Evolutionary conservation across 2,797 vertebrate species (phyloP).

Genomic region (Gymnoscopelus braueri): DNA sequence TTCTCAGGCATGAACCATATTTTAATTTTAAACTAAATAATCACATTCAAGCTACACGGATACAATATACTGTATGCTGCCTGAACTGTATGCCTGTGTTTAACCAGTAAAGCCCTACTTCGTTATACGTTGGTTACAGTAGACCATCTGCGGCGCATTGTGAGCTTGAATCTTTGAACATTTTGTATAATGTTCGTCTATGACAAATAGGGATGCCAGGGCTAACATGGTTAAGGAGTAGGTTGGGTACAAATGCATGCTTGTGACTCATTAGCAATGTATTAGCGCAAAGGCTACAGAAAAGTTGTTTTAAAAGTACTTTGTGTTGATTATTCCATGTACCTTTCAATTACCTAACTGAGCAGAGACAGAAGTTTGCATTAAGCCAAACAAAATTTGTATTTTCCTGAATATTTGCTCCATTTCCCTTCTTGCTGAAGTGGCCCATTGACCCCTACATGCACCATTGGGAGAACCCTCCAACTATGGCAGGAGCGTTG

Average conservation of each 20-base stretch:
- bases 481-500: slow-evolving; percentile 10
- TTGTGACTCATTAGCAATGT: not conserved
- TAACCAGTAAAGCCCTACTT: too few species aligned
- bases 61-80: too few species aligned
- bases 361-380: not conserved
- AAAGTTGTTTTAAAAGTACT: not conserved
- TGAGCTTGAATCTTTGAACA: too few species aligned
- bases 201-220: not conserved
- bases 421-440: not conserved
- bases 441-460: slow-evolving; percentile 47
- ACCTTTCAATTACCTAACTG: not conserved
- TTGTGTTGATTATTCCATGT: slow-evolving; percentile 4
- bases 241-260: not conserved
- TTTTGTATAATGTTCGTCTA: not conserved
- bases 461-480: slow-evolving; percentile 4
- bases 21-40: not conserved
- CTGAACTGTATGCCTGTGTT: too few species aligned
- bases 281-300: slow-evolving; percentile 9
- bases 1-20: too few species aligned
- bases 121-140: too few species aligned
- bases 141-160: too few species aligned
- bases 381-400: not conserved
- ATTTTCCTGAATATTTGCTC: slow-evolving; percentile 14
- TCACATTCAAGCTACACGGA: not conserved
- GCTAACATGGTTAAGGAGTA: not conserved